Percentiles rank a stretch among this genome's conserved stretches.
These are phyloP conservation scores for Nemotelus nigrinus DNA, from an alignment of 2,888 invertebrate species.

Conservation along the genomic window DNA sequence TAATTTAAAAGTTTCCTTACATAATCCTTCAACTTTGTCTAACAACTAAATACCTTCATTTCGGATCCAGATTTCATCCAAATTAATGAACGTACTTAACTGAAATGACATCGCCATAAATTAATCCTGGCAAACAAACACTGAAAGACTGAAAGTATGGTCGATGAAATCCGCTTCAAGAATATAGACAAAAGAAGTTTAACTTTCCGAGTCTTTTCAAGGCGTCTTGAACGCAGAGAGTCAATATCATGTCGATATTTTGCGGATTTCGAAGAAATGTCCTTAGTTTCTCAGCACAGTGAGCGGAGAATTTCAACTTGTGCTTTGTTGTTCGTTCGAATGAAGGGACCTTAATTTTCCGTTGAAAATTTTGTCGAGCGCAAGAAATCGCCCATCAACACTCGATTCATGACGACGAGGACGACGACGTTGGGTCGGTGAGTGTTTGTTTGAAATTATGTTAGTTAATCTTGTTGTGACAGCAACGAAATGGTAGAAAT, in stretches of 20 bases:
- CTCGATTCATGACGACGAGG: slow-evolving; percentile 13
- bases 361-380: slow-evolving; percentile 33
- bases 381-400: slow-evolving; percentile 24
- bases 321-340: background rate
- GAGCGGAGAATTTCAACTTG: background rate
- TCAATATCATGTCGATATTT: too few species aligned
- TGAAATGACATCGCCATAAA: slow-evolving; percentile 25
- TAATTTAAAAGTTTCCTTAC: background rate
- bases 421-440: too few species aligned
- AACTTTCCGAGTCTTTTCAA: too few species aligned
- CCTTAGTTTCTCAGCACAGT: background rate
- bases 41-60: background rate
- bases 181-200: too few species aligned
- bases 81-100: slow-evolving; percentile 24
- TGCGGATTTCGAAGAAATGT: background rate
- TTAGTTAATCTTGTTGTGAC: slow-evolving; percentile 7
- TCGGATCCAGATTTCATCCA: background rate
- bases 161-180: background rate
- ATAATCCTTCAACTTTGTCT: slow-evolving; percentile 1
- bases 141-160: background rate
- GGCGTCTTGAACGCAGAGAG: too few species aligned
- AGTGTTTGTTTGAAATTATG: background rate
- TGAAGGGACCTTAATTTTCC: slow-evolving; percentile 22
- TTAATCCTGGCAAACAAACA: slow-evolving; percentile 4
- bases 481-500: background rate